Conservation (phyloP, 2,113 vertebrate genomes). For the Oreochromis aureus region DNA sequence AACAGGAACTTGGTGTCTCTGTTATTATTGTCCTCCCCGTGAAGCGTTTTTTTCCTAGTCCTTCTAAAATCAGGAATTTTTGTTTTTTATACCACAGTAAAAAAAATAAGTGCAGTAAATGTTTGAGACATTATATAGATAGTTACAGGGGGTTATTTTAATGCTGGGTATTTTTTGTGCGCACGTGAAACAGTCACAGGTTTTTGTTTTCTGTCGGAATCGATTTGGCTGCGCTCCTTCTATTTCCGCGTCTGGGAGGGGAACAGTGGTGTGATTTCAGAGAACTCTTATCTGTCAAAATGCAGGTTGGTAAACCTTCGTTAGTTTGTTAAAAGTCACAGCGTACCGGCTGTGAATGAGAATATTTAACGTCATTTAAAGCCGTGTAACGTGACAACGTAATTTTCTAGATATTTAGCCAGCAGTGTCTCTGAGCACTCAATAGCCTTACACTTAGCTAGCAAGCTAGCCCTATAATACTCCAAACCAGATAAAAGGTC, state of each 20-base stretch:
- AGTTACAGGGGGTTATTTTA: neutral
- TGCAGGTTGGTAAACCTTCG: conserved; percentile 66
- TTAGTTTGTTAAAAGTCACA: fast-evolving
- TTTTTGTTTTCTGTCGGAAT: conserved; percentile 41
- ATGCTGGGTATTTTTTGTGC: fast-evolving
- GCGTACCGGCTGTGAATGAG: fast-evolving
- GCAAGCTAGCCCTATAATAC: neutral
- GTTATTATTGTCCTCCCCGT: conserved; percentile 54
- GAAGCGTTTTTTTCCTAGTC: neutral
- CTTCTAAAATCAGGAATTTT: neutral
- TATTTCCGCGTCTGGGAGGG: conserved; percentile 41
- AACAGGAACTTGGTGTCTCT: conserved; percentile 55
- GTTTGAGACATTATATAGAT: fast-evolving
- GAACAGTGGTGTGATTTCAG: conserved; percentile 46
- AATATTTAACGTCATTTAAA: neutral
- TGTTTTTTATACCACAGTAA: fast-evolving
- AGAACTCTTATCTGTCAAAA: conserved; percentile 11
- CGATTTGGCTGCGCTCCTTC: conserved; percentile 11
- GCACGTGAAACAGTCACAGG: fast-evolving
- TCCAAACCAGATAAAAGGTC: neutral
- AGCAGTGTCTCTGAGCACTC: neutral
- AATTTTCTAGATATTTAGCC: neutral
- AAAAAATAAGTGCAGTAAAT: fast-evolving
- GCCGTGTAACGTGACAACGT: neutral
- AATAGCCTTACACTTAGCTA: neutral